Base-by-base conservation (phyloP, 2,888 invertebrate genomes). In the Hermodice carunculata region DNA sequence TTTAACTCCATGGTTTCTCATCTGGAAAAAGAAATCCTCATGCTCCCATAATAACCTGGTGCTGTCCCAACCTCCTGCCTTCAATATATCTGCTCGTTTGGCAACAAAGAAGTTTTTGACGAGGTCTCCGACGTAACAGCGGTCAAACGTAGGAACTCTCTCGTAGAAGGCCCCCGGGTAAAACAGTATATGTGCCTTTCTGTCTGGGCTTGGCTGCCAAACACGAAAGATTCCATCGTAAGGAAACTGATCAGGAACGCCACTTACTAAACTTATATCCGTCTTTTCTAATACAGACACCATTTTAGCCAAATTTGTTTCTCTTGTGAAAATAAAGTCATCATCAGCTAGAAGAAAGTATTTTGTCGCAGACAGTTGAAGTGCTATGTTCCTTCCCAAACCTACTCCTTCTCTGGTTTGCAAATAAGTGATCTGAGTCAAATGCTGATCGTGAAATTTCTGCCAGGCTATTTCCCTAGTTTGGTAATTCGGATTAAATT, bases 21-120 rank as follows among this genome's bases (percentile, higher is more conserved):
- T 54, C 24, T 56, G 52, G 0, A 61, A 28, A 37, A 61, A 61
- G 54, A 61, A 61, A 31, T 61, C 61, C 32, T 61, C 61, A 29
- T 61, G 61, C 29, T 61, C 61, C 22, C 37, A 61, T 42, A 61
- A 61, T n/a, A 29, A 43, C n/a, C 61, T 42, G 26, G 40, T 19
- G 26, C 19, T 19, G 22, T 61, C 61, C 61, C 61, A 61, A 17
- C 31, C 28, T 17, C 61, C 61, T 29, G 61, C 61, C 22, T n/a
- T 43, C 32, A 61, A 31, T n/a, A 61, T 42, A 19, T 17, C 53
- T 19, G 57, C 43, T n/a, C 44, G 19, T 29, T 31, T 22, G 54
- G 53, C 52, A 26, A 61, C 29, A 34, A 61, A 61, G 54, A 61
- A 52, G 31, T 57, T 61, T 32, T 61, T 61, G 19, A 56, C 61